These are phyloP conservation scores for Thaumetopoea pityocampa DNA, from an alignment of 1,140 invertebrate species.

Conservation along the genomic window DNA sequence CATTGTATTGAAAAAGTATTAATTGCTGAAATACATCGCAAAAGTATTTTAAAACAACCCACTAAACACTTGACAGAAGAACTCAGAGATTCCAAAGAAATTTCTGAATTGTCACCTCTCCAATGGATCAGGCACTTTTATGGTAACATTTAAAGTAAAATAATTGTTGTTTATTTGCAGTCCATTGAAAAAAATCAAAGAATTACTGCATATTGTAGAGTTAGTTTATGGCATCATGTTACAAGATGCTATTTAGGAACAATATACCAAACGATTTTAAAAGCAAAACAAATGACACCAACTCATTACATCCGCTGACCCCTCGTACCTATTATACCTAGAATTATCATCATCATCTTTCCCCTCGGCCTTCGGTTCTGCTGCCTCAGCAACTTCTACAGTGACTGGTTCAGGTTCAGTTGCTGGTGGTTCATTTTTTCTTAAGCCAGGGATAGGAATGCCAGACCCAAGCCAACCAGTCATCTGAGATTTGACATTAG, in stretches of 20 bases:
- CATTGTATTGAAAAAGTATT: too few relatives aligned
- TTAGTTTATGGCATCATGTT: too few relatives aligned
- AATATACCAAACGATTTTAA: conserved; percentile 32
- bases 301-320: conserved; percentile 70
- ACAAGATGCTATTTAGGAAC: conserved; percentile 36
- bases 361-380: conserved; percentile 69
- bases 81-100: too few relatives aligned
- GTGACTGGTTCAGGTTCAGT: conserved; percentile 69
- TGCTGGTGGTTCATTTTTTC: conserved; percentile 74
- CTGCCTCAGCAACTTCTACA: conserved; percentile 68
- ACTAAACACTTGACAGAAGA: too few relatives aligned
- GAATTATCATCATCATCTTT: conserved; percentile 90
- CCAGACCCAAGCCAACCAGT: conserved; percentile 86
- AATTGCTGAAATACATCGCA: too few relatives aligned
- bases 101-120: too few relatives aligned
- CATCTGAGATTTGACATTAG: conserved; percentile 88
- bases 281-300: conserved; percentile 30
- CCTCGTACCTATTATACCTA: conserved; percentile 84
- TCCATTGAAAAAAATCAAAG: too few relatives aligned
- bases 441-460: conserved; percentile 82
- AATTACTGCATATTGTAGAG: too few relatives aligned
- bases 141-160: too few relatives aligned
- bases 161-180: too few relatives aligned
- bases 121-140: too few relatives aligned
- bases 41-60: too few relatives aligned